Evolutionary conservation across 2,797 vertebrate genomes (phyloP).

Genomic region (Iguana delicatissima): DNA sequence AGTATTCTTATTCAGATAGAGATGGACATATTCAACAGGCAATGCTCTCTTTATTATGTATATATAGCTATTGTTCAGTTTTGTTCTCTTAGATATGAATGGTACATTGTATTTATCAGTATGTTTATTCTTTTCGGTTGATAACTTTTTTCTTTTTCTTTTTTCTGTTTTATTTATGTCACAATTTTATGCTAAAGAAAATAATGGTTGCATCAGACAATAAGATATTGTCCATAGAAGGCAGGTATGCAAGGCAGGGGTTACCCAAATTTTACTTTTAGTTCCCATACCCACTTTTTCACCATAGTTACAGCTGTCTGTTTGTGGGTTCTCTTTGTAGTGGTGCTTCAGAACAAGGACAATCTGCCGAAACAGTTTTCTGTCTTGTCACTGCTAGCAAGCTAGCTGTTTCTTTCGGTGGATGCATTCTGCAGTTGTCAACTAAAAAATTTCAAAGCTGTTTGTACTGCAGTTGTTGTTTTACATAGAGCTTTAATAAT

Average conservation of each 20-base stretch:
- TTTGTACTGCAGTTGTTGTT: background rate
- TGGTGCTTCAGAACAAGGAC: background rate
- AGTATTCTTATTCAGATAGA: too few relatives aligned
- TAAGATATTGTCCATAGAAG: background rate
- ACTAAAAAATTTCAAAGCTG: background rate
- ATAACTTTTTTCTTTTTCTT: too few relatives aligned
- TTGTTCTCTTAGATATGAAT: too few relatives aligned
- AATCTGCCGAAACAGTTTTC: slow-evolving; percentile 5
- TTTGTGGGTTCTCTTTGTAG: slow-evolving; percentile 22
- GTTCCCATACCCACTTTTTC: slow-evolving; percentile 14
- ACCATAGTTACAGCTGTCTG: rapidly evolving
- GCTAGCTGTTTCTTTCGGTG: background rate
- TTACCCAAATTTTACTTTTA: background rate
- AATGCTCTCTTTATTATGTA: too few relatives aligned
- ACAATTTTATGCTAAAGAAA: too few relatives aligned
- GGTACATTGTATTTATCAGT: too few relatives aligned
- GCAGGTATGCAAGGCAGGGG: background rate
- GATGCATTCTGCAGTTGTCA: slow-evolving; percentile 7
- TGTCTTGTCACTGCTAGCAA: background rate
- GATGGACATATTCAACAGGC: too few relatives aligned
- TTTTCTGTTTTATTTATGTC: too few relatives aligned
- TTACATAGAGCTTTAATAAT: background rate
- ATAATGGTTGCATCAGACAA: background rate
- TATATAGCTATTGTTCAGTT: too few relatives aligned
- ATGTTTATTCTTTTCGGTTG: too few relatives aligned